Conservation (phyloP, 1,140 invertebrate species). For the Octopus bimaculoides region DNA sequence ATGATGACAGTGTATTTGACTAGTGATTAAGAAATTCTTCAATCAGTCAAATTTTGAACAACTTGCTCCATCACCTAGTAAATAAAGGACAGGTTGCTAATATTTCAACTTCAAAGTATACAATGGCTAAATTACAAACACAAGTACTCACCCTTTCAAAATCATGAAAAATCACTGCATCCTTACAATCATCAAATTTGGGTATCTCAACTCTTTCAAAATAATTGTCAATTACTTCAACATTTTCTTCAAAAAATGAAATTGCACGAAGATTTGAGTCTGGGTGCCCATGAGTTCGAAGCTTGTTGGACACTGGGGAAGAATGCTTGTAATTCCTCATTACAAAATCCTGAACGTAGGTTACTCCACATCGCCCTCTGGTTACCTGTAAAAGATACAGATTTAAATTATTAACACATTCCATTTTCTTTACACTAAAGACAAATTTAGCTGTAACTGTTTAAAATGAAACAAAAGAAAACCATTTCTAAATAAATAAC, state of each 20-base stretch:
- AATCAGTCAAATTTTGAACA: no score
- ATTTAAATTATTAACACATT: not conserved
- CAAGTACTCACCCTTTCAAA: slow-evolving; percentile 68
- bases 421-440: no score
- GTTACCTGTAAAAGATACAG: not conserved
- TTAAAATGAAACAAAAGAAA: no score
- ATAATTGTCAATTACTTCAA: slow-evolving; percentile 72
- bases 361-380: slow-evolving; percentile 1
- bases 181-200: slow-evolving; percentile 72
- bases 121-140: not conserved
- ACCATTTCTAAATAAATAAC: no score
- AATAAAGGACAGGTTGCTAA: no score
- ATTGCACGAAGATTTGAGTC: not conserved
- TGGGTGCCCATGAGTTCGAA: no score
- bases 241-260: slow-evolving; percentile 46
- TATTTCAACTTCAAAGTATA: no score
- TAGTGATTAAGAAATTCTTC: no score
- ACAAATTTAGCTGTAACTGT: no score
- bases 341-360: not conserved
- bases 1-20: no score
- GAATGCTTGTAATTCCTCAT: not conserved
- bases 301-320: no score
- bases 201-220: slow-evolving; percentile 78
- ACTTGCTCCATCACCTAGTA: no score
- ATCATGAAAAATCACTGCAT: slow-evolving; percentile 84